phyloP scores from a whole-genome alignment of 2,888 invertebrate species.

The Xanthorhoe designata region DNA sequence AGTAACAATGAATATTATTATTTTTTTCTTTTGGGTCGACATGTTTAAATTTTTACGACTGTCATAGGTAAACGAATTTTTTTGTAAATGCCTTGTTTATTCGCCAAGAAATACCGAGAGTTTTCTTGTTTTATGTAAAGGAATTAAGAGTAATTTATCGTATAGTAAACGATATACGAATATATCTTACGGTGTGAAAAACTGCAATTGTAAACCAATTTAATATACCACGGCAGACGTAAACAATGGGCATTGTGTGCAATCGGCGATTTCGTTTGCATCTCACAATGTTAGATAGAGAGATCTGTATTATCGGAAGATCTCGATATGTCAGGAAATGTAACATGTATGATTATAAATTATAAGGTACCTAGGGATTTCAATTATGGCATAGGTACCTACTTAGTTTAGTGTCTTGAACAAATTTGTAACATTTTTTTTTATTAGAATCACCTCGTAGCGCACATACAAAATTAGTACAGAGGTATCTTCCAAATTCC shows the following conservation, averaged over 20 bases:
- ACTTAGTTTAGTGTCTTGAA: no score
- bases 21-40: no score
- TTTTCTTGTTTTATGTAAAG: neutral
- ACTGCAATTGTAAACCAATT: constrained; percentile 43
- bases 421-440: no score
- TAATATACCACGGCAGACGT: constrained; percentile 50
- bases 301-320: constrained; percentile 28
- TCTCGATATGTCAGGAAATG: constrained; percentile 26
- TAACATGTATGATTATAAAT: constrained; percentile 3
- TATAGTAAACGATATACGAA: neutral
- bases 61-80: no score
- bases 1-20: no score
- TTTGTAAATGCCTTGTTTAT: no score
- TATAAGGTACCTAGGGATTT: neutral
- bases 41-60: no score
- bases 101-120: neutral
- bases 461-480: neutral
- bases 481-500: neutral
- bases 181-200: neutral
- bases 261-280: constrained; percentile 64
- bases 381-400: neutral
- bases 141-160: neutral
- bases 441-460: no score
- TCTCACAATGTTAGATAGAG: constrained; percentile 48
- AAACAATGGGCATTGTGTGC: constrained; percentile 64